These are phyloP conservation scores for Apantesis nais DNA, from an alignment of 2,888 invertebrate genomes.

Conservation along the genomic window DNA sequence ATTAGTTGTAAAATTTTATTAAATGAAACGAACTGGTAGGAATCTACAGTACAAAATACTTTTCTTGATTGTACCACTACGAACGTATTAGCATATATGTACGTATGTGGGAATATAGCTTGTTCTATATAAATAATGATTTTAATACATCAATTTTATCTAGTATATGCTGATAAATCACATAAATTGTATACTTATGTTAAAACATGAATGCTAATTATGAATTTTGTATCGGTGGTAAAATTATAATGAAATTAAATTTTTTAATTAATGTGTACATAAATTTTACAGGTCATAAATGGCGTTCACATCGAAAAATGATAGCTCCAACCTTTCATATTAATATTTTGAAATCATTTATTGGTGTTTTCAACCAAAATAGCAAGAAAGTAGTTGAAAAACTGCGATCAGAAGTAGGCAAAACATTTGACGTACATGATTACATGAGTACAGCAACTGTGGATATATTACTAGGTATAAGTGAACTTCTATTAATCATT, in stretches of 20 bases:
- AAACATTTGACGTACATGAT: conserved; percentile 90
- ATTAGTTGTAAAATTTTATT: no score
- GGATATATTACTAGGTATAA: conserved; percentile 88
- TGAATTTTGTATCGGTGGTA: neutral
- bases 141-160: no score
- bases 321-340: conserved; percentile 94
- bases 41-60: no score
- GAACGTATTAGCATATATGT: no score
- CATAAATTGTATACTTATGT: no score
- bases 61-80: no score
- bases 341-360: conserved; percentile 92
- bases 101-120: no score
- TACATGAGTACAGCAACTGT: conserved; percentile 93
- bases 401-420: conserved; percentile 87
- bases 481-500: neutral
- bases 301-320: conserved; percentile 92
- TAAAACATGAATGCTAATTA: neutral
- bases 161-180: no score
- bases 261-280: neutral
- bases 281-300: conserved; percentile 87
- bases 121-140: no score
- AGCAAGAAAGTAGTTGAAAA: conserved; percentile 89
- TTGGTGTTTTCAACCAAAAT: conserved; percentile 91
- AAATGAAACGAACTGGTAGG: no score
- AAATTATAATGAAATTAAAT: neutral